Evolutionary conservation across 2,113 vertebrate species (phyloP).

Genomic region (Sorex fumeus): DNA sequence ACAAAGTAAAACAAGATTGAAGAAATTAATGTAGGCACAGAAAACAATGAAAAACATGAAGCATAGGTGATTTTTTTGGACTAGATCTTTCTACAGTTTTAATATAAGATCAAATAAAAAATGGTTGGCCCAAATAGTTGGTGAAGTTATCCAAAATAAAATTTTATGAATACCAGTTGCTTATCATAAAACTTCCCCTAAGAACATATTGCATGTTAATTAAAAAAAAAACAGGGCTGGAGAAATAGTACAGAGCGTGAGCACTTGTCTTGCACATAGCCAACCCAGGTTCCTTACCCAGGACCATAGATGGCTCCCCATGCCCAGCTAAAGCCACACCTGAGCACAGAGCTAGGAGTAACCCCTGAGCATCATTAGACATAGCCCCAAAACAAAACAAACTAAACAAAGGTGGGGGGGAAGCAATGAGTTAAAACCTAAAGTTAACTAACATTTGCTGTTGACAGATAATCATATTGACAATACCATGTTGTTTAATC

Average conservation of each 20-base stretch:
- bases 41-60: neutral
- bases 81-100: neutral
- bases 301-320: too few species aligned
- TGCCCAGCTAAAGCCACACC: too few species aligned
- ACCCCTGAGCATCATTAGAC: too few species aligned
- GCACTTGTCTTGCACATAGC: too few species aligned
- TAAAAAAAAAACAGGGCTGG: neutral
- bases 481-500: neutral
- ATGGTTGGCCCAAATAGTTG: neutral
- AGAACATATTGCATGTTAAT: neutral
- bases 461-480: neutral
- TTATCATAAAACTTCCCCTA: neutral
- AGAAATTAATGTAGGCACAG: neutral
- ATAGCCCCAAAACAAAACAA: too few species aligned
- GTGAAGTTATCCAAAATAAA: constrained; percentile 32
- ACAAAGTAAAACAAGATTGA: neutral
- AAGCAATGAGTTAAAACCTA: neutral
- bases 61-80: neutral
- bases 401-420: too few species aligned
- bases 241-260: too few species aligned
- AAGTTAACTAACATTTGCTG: neutral
- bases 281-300: too few species aligned
- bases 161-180: constrained; percentile 5
- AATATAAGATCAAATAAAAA: neutral
- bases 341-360: too few species aligned